These are phyloP conservation scores for Galbula dea DNA, from an alignment of 2,113 vertebrate species.

Conservation along the genomic window DNA sequence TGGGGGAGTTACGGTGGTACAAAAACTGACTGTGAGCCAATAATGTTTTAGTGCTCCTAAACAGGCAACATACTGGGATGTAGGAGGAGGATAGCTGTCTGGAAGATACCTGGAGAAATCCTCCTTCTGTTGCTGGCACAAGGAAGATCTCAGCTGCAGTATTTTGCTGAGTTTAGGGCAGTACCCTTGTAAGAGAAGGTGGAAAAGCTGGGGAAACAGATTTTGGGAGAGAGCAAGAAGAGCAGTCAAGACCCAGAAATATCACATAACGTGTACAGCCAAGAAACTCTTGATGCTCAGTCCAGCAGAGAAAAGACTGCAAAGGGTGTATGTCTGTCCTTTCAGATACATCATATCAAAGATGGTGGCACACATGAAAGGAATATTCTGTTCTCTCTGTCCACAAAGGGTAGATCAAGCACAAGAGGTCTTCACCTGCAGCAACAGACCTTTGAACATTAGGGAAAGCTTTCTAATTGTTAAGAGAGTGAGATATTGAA, in stretches of 20 bases:
- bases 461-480: neutral
- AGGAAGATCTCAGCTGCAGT: neutral
- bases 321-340: accelerated
- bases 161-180: neutral
- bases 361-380: neutral
- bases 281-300: neutral
- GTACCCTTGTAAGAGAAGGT: neutral
- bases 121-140: slow-evolving; percentile 29
- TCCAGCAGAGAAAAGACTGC: neutral
- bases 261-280: no score
- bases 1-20: neutral
- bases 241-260: neutral
- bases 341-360: neutral
- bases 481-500: neutral
- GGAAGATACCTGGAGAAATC: slow-evolving; percentile 35
- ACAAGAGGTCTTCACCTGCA: neutral
- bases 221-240: neutral
- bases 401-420: accelerated
- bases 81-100: neutral
- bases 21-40: neutral
- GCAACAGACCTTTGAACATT: neutral
- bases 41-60: neutral
- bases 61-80: neutral
- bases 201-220: neutral
- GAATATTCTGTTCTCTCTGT: neutral